Evolutionary conservation across 2,888 invertebrate genomes (phyloP).

Genomic region (Deilephila porcellus): DNA sequence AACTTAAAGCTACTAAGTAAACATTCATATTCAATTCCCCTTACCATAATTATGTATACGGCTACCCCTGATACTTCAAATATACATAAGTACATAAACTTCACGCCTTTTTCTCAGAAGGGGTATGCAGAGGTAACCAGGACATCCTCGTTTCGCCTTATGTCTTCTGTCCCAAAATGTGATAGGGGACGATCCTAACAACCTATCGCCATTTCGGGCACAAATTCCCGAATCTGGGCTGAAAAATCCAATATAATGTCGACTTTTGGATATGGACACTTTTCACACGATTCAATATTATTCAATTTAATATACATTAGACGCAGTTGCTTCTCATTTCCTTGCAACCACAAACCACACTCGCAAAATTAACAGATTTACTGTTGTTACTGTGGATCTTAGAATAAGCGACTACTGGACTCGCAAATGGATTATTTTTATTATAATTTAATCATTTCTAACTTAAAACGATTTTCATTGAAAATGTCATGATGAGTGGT

Average conservation of each 20-base stretch:
- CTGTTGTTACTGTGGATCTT: neutral
- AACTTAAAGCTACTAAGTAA: neutral
- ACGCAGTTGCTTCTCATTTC: neutral
- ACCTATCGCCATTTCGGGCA: too few species aligned
- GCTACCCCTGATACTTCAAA: too few species aligned
- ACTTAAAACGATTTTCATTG: neutral
- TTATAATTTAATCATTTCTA: neutral
- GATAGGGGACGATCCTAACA: too few species aligned
- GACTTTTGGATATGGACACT: neutral
- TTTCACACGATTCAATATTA: neutral
- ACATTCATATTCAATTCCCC: neutral
- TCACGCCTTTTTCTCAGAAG: too few species aligned
- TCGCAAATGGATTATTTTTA: neutral
- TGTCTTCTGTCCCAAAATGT: too few species aligned
- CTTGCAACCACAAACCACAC: neutral
- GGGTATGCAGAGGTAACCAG: too few species aligned
- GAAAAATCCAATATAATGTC: too few species aligned
- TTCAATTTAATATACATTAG: neutral
- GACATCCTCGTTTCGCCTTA: too few species aligned
- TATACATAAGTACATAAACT: too few species aligned
- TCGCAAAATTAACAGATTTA: neutral
- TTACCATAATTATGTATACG: neutral
- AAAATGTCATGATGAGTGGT: too few species aligned
- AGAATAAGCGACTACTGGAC: neutral
- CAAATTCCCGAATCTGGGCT: too few species aligned